Evolutionary conservation across 2,888 invertebrate genomes (phyloP), one percentile per base, ranked within the genome.

Genomic region (Sinelater perroti): DNA sequence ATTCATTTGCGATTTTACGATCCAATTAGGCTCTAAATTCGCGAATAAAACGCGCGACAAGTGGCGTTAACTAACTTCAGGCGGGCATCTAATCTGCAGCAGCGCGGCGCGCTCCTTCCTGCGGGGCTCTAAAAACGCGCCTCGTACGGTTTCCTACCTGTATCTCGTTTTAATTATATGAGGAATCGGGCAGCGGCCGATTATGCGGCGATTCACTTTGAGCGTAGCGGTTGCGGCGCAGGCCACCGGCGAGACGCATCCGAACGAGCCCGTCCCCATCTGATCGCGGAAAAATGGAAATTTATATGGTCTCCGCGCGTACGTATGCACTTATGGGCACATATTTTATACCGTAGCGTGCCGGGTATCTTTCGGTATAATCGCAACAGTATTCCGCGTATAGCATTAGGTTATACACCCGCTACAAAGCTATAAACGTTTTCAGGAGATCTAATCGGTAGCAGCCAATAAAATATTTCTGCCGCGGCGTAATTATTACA

Each of bases 201-300:
- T n/a, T n/a, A n/a, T n/a, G n/a, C n/a, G n/a, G n/a, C n/a, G n/a
- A n/a, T n/a, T n/a, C n/a, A n/a, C n/a, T n/a, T n/a, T n/a, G n/a
- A n/a, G n/a, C n/a, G n/a, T n/a, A n/a, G 16, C 26, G 17, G 36
- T 35, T 35, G 21, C 17, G 24, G 33, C 16, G 38, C 38, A 54
- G 46, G 45, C 38, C 46, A 53, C 30, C 18, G 18, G 45, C 26
- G n/a, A n/a, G 16, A 20, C 24, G 56, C 44, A 56, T 56, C 44
- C 50, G 50, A 56, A 56, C 44, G 56, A 49, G 56, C 49, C 31
- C 56, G 50, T 56, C 56, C 50, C 49, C 50, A 56, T 49, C 44
- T 56, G 42, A 49, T 49, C 36, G 50, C 36, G 50, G 18, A 56
- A 56, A 50, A 56, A 56, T 56, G 28, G 50, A 35, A 49, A 50